Conservation (phyloP, 35 echinoderm and acorn worm genomes). For the Ptychodera flava region DNA sequence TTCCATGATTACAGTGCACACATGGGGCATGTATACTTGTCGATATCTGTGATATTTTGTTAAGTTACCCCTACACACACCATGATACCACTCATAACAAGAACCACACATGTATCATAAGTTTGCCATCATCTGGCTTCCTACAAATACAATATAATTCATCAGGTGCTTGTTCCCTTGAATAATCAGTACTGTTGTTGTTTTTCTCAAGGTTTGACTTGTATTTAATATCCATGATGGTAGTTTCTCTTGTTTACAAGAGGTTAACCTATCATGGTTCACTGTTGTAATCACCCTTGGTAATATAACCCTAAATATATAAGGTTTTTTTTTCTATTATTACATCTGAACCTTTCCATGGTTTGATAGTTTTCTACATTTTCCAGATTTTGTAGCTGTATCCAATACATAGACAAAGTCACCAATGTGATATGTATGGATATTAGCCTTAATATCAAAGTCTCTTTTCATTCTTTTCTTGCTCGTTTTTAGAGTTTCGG, state of each 20-base stretch:
- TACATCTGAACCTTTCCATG: not conserved
- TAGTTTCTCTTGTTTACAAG: not conserved
- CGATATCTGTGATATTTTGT: conserved; percentile 7
- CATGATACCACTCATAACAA: conserved; percentile 48
- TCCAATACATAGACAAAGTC: conserved; percentile 19
- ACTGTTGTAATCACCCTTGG: conserved; percentile 3
- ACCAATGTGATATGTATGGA: not conserved
- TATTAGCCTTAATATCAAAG: conserved; percentile 5
- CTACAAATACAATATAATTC: conserved; percentile 20
- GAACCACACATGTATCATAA: conserved; percentile 46
- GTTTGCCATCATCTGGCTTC: conserved; percentile 4
- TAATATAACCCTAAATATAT: conserved; percentile 29
- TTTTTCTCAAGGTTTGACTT: not conserved
- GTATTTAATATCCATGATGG: not conserved
- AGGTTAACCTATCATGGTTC: conserved; percentile 34
- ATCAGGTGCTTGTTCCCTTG: not conserved
- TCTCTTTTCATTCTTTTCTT: conserved; percentile 9
- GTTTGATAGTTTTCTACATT: too few species aligned
- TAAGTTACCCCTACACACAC: conserved; percentile 25
- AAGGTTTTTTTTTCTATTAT: conserved; percentile 9
- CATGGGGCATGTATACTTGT: conserved; percentile 40
- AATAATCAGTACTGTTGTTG: not conserved
- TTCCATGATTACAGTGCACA: too few species aligned
- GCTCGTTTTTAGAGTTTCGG: not conserved
- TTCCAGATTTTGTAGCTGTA: not conserved